Evolutionary conservation across 30 jellyfish, hydroid and myxozoan species (phyloP).

Genomic region (Sanderia malayensis): DNA sequence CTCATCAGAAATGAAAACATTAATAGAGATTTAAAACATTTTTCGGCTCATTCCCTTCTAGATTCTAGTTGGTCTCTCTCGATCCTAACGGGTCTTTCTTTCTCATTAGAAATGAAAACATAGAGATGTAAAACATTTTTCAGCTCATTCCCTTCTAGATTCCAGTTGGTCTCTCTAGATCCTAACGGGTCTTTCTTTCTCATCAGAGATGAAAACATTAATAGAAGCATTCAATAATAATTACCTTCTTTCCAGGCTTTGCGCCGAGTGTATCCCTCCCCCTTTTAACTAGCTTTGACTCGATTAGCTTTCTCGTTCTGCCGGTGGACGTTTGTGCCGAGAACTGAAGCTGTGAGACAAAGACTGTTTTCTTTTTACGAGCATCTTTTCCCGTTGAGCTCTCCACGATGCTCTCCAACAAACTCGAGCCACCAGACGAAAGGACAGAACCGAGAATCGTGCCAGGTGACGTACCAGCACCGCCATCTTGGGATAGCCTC

Average conservation of each 20-base stretch:
- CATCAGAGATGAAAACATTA: no score
- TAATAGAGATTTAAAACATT: no score
- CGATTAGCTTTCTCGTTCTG: conserved; percentile 46
- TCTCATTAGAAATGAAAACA: no score
- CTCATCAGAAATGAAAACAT: no score
- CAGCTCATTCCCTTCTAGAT: no score
- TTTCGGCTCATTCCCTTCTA: no score
- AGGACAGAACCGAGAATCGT: conserved; percentile 72
- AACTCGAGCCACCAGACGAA: conserved; percentile 54
- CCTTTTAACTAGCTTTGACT: conserved; percentile 62
- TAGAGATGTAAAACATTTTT: no score
- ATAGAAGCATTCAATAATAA: not conserved
- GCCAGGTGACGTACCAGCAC: conserved; percentile 68
- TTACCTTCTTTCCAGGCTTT: conserved; percentile 82
- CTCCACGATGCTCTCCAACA: conserved; percentile 53
- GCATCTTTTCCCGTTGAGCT: conserved; percentile 27
- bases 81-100: no score
- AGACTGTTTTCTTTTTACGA: conserved; percentile 30
- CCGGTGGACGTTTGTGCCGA: conserved; percentile 65
- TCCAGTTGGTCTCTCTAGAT: no score
- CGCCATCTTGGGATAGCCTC: conserved; percentile 75
- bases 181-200: no score
- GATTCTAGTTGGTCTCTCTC: no score
- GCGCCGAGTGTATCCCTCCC: conserved; percentile 79
- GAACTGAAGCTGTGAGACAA: conserved; percentile 61